Evolutionary conservation across 2,113 vertebrate genomes (phyloP).

Genomic region (Nestor notabilis): DNA sequence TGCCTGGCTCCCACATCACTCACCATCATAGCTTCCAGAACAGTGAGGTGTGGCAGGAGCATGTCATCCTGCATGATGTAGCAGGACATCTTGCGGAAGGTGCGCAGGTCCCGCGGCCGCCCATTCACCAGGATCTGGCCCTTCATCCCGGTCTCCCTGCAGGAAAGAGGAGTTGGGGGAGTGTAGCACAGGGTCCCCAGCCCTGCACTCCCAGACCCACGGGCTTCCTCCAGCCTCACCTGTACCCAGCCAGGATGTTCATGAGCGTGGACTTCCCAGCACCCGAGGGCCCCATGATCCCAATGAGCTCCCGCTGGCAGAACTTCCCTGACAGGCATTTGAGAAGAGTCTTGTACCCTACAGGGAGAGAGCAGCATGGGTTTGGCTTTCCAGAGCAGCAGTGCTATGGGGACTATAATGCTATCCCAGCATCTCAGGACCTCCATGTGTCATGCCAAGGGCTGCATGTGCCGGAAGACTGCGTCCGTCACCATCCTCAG

Average conservation of each 20-base stretch:
- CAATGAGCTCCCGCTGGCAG: conserved; percentile 92
- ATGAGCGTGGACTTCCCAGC: conserved; percentile 96
- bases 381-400: not conserved
- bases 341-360: conserved; percentile 97
- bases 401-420: accelerated
- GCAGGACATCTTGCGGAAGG: conserved; percentile 99
- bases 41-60: conserved; percentile 93
- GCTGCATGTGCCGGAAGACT: not conserved
- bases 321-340: conserved; percentile 97
- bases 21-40: conserved; percentile 97
- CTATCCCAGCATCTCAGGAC: not conserved
- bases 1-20: not conserved
- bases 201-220: accelerated
- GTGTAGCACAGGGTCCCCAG: not conserved
- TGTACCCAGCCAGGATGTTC: conserved; percentile 98
- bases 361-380: not conserved
- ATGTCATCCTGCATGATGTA: conserved; percentile 99
- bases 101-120: conserved; percentile 87
- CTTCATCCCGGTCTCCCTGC: conserved; percentile 95
- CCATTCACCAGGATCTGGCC: conserved; percentile 95
- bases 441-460: accelerated
- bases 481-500: not conserved
- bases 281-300: conserved; percentile 97
- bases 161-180: accelerated
- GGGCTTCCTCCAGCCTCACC: conserved; percentile 72